Base-by-base conservation (phyloP, 2,888 invertebrate genomes). In the Himalopsyche anomala region DNA sequence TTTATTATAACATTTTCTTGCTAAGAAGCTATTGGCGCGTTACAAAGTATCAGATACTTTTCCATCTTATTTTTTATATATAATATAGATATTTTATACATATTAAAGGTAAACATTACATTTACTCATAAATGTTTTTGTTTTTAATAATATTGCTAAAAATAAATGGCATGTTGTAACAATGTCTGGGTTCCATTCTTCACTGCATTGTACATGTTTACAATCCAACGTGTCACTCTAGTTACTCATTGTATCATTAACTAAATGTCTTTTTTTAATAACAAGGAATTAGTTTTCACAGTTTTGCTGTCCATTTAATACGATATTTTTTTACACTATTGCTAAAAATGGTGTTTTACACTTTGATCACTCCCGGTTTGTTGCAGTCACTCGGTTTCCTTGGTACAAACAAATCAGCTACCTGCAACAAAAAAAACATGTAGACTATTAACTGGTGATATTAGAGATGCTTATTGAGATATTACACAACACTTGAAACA, bases 91-190 rank as follows among this genome's bases (percentile, higher is more conserved):
- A 38, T 83, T 85, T 74, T 83, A 80, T 83, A 86, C 83, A 86
- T 83, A 86, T 56, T 86, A 80, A 83, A 82, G 80, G 56, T 83
- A 83, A 86, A 80, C 81, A 56, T 86, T 83, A 86, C 28, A 80
- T 51, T 45, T 80, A 80, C 38, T 45, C 51, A 81, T 84, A 84
- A 84, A 82, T 85, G 85, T 86, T 79, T 74, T 83, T 38, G 42
- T 80, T 51, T 45, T 87, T 79, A 79, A 80, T 69, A 82, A 82
- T 84, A 87, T 87, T 83, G 86, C 86, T 87, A 86, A 85, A 86
- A 85, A 62, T 87, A 87, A 85, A 87, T 87, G 87, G 87, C 87
- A 86, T 87, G 86, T 85, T 86, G 83, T 86, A 84, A 85, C 82
- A 84, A 84, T 84, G 81, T 84, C 85, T 81, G 80, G n/a, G 82